phyloP scores from a whole-genome alignment of 2,888 invertebrate species.

The Nemotelus pantherinus region DNA sequence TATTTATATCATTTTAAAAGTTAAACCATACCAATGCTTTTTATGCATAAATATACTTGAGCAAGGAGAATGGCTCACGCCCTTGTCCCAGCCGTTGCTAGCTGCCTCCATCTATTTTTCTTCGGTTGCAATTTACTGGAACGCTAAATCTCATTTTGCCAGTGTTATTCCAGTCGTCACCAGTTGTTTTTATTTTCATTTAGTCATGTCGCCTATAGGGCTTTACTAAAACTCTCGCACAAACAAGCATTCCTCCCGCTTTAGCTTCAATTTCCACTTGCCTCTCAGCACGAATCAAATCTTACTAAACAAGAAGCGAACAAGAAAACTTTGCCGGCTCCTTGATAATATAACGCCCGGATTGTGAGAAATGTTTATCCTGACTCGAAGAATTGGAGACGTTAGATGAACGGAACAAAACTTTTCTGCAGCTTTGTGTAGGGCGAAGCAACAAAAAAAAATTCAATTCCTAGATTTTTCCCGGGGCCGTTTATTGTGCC shows the following conservation, averaged over 20 bases:
- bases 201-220: conserved; percentile 13
- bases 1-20: no score
- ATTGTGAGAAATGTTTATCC: not conserved
- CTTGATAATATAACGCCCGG: not conserved
- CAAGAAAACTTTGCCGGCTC: not conserved
- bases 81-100: not conserved
- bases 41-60: no score
- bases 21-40: no score
- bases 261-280: not conserved
- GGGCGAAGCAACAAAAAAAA: not conserved
- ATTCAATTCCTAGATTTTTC: conserved; percentile 29
- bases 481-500: conserved; percentile 1
- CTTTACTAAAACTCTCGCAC: not conserved
- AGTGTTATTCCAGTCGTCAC: conserved; percentile 17
- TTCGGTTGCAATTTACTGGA: conserved; percentile 6
- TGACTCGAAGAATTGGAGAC: not conserved
- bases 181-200: conserved; percentile 28
- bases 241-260: conserved; percentile 2
- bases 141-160: conserved; percentile 21
- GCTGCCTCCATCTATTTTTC: not conserved
- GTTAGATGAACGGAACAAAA: not conserved
- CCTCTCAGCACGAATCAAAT: not conserved
- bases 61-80: no score
- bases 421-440: conserved; percentile 10
- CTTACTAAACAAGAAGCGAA: not conserved